Base-by-base conservation (phyloP, 2,888 invertebrate genomes). In the Mycogona germanica region DNA sequence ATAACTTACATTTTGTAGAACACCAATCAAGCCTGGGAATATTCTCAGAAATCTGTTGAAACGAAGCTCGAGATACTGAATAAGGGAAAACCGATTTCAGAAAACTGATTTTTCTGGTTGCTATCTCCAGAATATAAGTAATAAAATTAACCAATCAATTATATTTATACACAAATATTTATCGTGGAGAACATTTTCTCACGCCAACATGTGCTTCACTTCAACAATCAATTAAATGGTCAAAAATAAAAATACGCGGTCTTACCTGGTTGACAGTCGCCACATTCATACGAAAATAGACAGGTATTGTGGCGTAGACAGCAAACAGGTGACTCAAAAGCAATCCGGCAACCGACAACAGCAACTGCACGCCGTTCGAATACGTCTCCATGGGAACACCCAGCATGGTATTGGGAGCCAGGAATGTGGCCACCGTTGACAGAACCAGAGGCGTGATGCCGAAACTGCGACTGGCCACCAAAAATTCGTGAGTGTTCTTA, bases 371-470 rank as follows among this genome's bases (percentile, higher is more conserved):
- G 14, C 53, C 53, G 17, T 45, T 46, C 2, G 46, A 45, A 28
- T 53, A 53, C 2, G 14, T 17, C 19, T 53, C 53, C 46, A 45
- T 53, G 5, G 53, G 35, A 6, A 12, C 14, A 14, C 53, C 53
- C 19, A 53, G 35, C 3, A 53, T 32, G 37, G 53, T 47, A 9
- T 6, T 37, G 5, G 53, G 46, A 2, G 46, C 30, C 21, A 53
- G 35, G 26, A 19, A 46, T 2, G 53, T 53, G 4, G 53, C 53
- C 28, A 47, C 53, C 32, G 35, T 46, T 6, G 53, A 53, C 38
- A 53, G 19, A 12, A 46, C 29, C 2, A 53, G 19, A 3, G 53
- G 53, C 3, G 25, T 21, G 2, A 53, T 9, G 2, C 53, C 46
- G 2, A 46, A 19, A 25, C n/a, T 44, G 2, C n/a, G 23, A 19